Percentiles rank a stretch among this genome's conserved stretches.
These are phyloP conservation scores for Osmoderma eremita DNA, from an alignment of 2,888 invertebrate species.

Conservation along the genomic window DNA sequence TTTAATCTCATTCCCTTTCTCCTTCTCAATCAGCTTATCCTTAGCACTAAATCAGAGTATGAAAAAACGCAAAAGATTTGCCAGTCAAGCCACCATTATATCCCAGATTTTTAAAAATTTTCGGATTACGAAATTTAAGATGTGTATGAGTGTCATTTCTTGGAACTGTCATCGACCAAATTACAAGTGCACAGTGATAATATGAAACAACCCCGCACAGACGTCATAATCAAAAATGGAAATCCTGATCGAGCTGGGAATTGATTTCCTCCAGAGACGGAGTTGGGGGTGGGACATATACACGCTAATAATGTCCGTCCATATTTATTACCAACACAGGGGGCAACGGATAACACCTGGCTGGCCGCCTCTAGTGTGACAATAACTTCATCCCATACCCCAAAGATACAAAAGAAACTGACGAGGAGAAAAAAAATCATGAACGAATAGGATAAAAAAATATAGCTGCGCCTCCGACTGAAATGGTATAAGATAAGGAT, in stretches of 20 bases:
- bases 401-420: neutral
- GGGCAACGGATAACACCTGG: constrained; percentile 47
- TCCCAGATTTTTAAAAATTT: too few relatives aligned
- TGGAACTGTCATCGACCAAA: constrained; percentile 16
- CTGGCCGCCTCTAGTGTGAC: constrained; percentile 40
- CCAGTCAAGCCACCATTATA: too few relatives aligned
- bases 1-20: too few relatives aligned
- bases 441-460: neutral
- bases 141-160: neutral
- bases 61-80: too few relatives aligned
- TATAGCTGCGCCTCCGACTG: neutral
- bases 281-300: constrained; percentile 58
- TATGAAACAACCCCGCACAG: neutral
- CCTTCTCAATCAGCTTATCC: too few relatives aligned
- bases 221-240: constrained; percentile 52
- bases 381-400: constrained; percentile 33
- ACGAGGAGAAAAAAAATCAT: constrained; percentile 1
- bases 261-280: constrained; percentile 54
- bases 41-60: too few relatives aligned
- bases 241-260: constrained; percentile 56
- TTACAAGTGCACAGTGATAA: constrained; percentile 21
- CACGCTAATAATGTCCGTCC: constrained; percentile 52
- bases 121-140: too few relatives aligned
- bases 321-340: constrained; percentile 51
- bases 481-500: constrained; percentile 15